Evolutionary conservation across 2,113 vertebrate species (phyloP).

Genomic region (Eidolon helvum): DNA sequence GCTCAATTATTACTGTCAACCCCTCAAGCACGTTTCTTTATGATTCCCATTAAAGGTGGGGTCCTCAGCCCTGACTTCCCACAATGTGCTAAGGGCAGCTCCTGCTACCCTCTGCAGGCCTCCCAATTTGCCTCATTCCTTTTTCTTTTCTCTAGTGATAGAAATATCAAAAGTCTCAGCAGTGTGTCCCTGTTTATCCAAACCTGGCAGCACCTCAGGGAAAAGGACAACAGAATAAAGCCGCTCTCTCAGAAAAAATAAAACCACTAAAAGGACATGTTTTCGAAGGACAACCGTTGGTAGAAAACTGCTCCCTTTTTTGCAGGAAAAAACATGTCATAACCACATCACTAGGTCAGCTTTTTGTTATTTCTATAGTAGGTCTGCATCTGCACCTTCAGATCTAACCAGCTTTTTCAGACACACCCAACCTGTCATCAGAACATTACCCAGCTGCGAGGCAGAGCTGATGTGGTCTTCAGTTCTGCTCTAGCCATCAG

Average conservation of each 20-base stretch:
- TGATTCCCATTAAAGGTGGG: constrained; percentile 59
- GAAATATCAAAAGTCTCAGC: constrained; percentile 48
- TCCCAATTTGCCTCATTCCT: constrained; percentile 27
- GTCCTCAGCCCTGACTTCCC: constrained; percentile 24
- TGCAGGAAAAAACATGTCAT: background rate
- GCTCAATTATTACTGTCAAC: constrained; percentile 50
- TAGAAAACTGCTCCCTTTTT: background rate
- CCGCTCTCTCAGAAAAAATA: constrained; percentile 20
- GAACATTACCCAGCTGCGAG: background rate
- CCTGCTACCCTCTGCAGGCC: background rate
- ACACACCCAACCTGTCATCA: background rate
- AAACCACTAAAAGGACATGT: background rate
- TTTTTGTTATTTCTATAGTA: background rate
- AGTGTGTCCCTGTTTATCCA: constrained; percentile 30
- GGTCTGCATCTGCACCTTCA: background rate
- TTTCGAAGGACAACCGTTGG: background rate
- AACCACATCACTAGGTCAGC: background rate
- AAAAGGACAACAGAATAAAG: constrained; percentile 55
- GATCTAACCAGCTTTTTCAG: background rate
- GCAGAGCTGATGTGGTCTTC: background rate
- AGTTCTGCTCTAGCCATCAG: background rate
- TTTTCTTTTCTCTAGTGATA: constrained; percentile 25
- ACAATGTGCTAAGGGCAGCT: background rate
- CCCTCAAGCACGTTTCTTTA: constrained; percentile 68
- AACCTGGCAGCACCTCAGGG: constrained; percentile 39